Base-by-base conservation (phyloP, 2,888 invertebrate species). In the Matsumyia berberina region DNA sequence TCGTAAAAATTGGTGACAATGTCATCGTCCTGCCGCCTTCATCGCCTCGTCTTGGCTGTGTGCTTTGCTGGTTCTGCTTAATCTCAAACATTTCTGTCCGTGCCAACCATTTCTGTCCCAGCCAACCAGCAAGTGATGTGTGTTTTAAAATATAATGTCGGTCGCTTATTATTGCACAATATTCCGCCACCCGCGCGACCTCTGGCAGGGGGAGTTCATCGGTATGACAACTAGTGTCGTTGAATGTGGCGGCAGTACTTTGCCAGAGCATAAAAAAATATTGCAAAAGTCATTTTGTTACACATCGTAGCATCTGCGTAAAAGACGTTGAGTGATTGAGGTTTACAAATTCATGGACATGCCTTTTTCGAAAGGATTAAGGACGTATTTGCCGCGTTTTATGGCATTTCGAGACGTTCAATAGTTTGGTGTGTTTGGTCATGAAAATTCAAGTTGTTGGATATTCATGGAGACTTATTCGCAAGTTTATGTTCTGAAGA, bases 1-100 rank as follows among this genome's bases (percentile, higher is more conserved):
- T 69, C 79, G 57, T 83, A 83, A 83, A 83, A 83, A 37, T 62
- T 55, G 60, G 73, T 83, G 69, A 79, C 83, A 73, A 79, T 74
- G 73, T 78, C 57, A 74, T 69, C 42, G 77, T 77, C 39, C 44
- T 46, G 2, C 7, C n/a, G 24, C 9, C 5, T 5, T 46, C 15
- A 8, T 15, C 24, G n/a, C 49, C 29, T 17, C 31, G 0, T 55
- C 15, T 39, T 46, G 8, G 39, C n/a, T 55, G 5, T 42, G 19
- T 33, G 31, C 42, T 31, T n/a, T 33, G 9, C 17, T 57, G 57
- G 49, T 66, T 24, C 58, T 58, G 66, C 39, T 77, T 58, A 77
- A 67, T 69, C 60, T 58, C 19, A 11, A 15, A 17, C 51, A 77
- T 67, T 67, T 51, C 42, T 42, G 42, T 17, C 42, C 37, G 5